phyloP scores from a whole-genome alignment of 2,888 invertebrate genomes.

The Odontomyia ornata region DNA sequence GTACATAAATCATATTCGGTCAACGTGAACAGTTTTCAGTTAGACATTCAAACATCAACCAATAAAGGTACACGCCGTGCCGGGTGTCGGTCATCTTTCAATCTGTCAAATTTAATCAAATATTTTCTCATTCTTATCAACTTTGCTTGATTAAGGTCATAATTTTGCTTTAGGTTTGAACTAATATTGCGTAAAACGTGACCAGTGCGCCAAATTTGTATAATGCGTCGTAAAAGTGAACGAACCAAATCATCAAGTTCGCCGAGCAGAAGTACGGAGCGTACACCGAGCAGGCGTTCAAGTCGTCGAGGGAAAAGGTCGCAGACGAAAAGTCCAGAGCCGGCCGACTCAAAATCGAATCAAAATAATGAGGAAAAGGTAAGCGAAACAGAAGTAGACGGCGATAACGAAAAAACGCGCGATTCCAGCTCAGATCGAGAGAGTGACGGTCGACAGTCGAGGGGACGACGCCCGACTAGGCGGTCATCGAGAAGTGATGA shows the following conservation, averaged over 20 bases:
- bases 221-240: slow-evolving; percentile 80
- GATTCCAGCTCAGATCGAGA: slow-evolving; percentile 51
- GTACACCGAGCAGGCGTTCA: slow-evolving; percentile 61
- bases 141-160: no score
- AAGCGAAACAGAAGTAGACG: slow-evolving; percentile 50
- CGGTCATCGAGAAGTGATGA: slow-evolving; percentile 7
- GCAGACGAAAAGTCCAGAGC: slow-evolving; percentile 62
- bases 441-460: slow-evolving; percentile 44
- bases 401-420: slow-evolving; percentile 48
- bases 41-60: neutral
- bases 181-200: neutral
- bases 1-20: no score
- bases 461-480: slow-evolving; percentile 40
- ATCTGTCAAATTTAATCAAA: neutral
- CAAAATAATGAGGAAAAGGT: slow-evolving; percentile 54
- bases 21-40: no score
- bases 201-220: neutral
- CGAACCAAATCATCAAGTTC: slow-evolving; percentile 73
- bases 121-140: neutral
- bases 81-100: slow-evolving; percentile 21
- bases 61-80: slow-evolving; percentile 12
- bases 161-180: no score
- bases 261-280: slow-evolving; percentile 67
- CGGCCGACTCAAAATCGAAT: slow-evolving; percentile 52
- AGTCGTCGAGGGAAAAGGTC: slow-evolving; percentile 65